Conservation (phyloP, 2,797 vertebrate species). For the Benthosema pterotum region DNA sequence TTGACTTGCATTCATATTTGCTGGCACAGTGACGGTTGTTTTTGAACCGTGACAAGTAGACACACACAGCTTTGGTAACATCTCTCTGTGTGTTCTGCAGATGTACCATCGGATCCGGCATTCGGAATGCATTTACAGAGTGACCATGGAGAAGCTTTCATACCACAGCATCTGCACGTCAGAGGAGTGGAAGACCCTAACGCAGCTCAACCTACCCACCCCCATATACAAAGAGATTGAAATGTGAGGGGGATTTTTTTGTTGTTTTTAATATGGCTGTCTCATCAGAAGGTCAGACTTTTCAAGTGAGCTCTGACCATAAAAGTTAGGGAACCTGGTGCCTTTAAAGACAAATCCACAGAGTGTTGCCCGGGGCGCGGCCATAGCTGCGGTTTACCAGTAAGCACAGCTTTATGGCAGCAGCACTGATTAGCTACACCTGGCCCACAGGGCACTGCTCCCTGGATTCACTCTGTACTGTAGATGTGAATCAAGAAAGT, state of each 20-base stretch:
- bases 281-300: no score
- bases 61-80: background rate
- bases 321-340: no score
- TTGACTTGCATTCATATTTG: conserved; percentile 26
- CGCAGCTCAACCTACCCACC: conserved; percentile 87
- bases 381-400: no score
- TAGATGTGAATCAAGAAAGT: no score
- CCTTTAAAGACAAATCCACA: no score
- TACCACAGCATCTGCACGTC: conserved; percentile 98
- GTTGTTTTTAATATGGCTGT: no score
- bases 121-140: conserved; percentile 98
- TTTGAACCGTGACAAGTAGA: background rate
- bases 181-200: conserved; percentile 96
- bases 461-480: no score
- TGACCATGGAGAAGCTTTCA: conserved; percentile 98
- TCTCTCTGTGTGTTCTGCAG: conserved; percentile 68
- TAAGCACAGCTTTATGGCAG: no score
- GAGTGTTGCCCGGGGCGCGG: no score
- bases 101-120: conserved; percentile 99
- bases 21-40: background rate
- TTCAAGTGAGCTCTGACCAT: no score
- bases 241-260: conserved; percentile 77
- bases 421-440: no score
- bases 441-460: no score
- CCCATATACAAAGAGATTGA: conserved; percentile 95